phyloP scores from a whole-genome alignment of 2,797 vertebrate species.

The Coccyzus lansbergi region DNA sequence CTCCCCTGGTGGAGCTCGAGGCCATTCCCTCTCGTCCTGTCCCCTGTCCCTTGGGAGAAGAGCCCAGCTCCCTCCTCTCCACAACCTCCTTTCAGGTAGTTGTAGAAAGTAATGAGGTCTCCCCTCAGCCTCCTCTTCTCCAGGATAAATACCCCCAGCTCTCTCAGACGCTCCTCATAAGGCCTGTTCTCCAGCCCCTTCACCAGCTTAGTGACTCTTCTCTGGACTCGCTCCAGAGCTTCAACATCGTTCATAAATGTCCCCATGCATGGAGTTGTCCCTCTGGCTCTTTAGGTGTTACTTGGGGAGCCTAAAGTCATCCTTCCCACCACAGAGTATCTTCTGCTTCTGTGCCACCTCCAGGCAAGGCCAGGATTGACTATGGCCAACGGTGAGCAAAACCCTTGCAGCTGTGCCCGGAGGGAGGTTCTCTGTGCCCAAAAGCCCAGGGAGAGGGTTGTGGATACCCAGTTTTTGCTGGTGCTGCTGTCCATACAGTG shows the following conservation, averaged over 20 bases:
- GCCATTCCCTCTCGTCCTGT: no score
- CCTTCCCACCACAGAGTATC: neutral
- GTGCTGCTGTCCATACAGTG: neutral
- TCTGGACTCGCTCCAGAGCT: no score
- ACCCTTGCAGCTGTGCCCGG: neutral
- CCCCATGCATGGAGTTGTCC: fast-evolving
- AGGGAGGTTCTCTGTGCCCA: neutral
- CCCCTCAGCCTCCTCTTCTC: no score
- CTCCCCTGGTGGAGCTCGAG: no score
- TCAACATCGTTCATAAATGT: fast-evolving
- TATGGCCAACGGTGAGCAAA: fast-evolving
- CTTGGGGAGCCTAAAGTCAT: neutral
- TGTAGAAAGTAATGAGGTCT: no score
- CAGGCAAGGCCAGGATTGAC: neutral
- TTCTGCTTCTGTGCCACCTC: neutral
- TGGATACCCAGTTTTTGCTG: neutral
- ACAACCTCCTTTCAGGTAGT: no score
- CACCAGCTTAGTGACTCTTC: no score
- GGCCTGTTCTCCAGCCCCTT: no score
- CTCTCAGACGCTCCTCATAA: no score
- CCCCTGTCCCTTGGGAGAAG: no score
- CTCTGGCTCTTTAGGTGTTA: fast-evolving
- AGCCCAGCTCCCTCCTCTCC: no score
- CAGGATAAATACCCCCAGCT: no score
- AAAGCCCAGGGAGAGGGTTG: neutral